Evolutionary conservation across 2,797 vertebrate species (phyloP).

Genomic region (Sphenopsis melanotis): DNA sequence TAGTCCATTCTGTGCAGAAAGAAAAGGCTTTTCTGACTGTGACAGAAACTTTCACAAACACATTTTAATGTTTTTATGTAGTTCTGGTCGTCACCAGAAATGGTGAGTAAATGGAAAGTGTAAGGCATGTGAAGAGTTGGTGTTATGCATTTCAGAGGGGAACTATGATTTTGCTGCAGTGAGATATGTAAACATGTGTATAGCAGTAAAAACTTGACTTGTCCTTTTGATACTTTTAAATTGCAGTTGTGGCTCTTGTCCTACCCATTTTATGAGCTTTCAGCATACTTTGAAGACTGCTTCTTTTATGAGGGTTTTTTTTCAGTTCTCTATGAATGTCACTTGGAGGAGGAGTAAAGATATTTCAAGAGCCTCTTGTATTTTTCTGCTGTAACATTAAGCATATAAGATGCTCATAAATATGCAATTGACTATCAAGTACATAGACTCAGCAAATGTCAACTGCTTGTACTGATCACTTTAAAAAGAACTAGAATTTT

Average conservation of each 20-base stretch:
- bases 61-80: background rate
- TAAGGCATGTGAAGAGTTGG: background rate
- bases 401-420: slow-evolving; percentile 22
- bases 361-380: background rate
- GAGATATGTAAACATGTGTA: background rate
- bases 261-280: background rate
- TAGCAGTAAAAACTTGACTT: background rate
- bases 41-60: background rate
- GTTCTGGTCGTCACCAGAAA: background rate
- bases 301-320: background rate
- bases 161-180: background rate
- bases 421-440: background rate
- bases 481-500: slow-evolving; percentile 23
- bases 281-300: background rate
- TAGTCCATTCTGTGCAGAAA: background rate
- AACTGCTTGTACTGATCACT: background rate
- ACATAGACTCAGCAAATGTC: slow-evolving; percentile 27
- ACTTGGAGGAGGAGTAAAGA: background rate
- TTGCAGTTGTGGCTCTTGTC: background rate
- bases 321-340: background rate
- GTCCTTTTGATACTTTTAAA: background rate
- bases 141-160: background rate
- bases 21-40: background rate
- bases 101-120: background rate
- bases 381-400: slow-evolving; percentile 24